phyloP scores from a whole-genome alignment of 2,888 invertebrate species.

The Eilema griseolum region DNA sequence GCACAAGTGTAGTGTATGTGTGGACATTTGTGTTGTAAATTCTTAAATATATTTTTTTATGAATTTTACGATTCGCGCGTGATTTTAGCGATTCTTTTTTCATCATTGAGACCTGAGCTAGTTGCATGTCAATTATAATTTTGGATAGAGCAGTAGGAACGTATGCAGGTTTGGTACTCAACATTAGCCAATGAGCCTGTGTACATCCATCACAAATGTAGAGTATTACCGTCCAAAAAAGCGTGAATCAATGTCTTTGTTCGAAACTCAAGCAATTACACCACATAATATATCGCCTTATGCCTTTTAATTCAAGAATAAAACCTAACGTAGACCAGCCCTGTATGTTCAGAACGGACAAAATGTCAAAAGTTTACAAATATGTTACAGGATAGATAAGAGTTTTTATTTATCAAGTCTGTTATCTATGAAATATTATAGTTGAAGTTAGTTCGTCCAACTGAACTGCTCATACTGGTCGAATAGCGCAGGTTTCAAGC shows the following conservation, averaged over 20 bases:
- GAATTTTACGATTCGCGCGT: conserved; percentile 64
- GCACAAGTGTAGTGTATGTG: conserved; percentile 58
- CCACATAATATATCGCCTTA: conserved; percentile 39
- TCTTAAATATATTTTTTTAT: conserved; percentile 71
- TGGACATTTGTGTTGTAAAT: conserved; percentile 65
- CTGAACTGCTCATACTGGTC: conserved; percentile 41
- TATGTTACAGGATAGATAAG: conserved; percentile 35
- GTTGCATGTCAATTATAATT: conserved; percentile 59
- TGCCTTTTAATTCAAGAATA: conserved; percentile 43
- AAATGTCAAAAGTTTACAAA: conserved; percentile 29
- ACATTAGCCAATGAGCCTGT: conserved; percentile 25
- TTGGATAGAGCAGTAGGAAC: conserved; percentile 56
- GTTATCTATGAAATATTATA: conserved; percentile 40
- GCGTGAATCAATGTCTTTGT: conserved; percentile 52
- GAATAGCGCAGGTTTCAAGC: conserved; percentile 53
- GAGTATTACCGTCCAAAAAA: conserved; percentile 56
- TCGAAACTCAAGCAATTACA: conserved; percentile 57
- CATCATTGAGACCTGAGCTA: conserved; percentile 55
- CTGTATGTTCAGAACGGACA: conserved; percentile 42
- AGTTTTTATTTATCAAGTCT: conserved; percentile 44
- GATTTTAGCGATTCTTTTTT: conserved; percentile 53
- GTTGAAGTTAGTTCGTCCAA: conserved; percentile 36
- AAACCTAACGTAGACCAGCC: conserved; percentile 35
- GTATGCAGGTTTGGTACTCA: conserved; percentile 46
- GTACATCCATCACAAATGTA: conserved; percentile 43